Evolutionary conservation across 2,113 vertebrate species (phyloP).

Genomic region (Toxotes chatareus): DNA sequence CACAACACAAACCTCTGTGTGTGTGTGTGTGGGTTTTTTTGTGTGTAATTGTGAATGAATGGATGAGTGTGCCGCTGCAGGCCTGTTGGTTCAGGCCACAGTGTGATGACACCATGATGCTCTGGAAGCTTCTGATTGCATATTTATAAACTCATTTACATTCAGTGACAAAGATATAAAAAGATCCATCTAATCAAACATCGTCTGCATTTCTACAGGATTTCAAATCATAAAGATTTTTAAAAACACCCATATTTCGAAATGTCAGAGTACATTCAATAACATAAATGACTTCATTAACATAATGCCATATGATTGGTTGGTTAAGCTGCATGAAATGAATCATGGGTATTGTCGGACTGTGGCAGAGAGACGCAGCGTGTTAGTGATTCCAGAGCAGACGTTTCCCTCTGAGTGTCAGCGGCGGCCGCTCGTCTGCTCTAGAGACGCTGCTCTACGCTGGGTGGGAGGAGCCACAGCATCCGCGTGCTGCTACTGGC

Average conservation of each 20-base stretch:
- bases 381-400: not conserved
- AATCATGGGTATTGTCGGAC: constrained; percentile 38
- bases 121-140: not conserved
- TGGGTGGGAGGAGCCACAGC: not conserved
- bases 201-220: constrained; percentile 24
- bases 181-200: constrained; percentile 42
- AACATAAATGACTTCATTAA: constrained; percentile 57
- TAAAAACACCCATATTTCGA: not conserved
- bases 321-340: constrained; percentile 36
- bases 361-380: constrained; percentile 1
- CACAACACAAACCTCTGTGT: no score
- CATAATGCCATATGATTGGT: constrained; percentile 39
- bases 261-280: not conserved
- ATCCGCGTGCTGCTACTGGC: constrained; percentile 9
- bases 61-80: no score
- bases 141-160: constrained; percentile 30
- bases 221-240: constrained; percentile 2
- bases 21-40: no score
- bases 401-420: not conserved
- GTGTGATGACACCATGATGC: not conserved
- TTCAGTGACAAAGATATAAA: constrained; percentile 53
- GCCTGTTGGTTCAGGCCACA: not conserved
- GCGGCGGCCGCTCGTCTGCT: no score
- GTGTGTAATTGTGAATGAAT: no score
- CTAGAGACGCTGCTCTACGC: no score